phyloP scores from a whole-genome alignment of 2,888 invertebrate genomes.

The Diachrysia chrysitis region DNA sequence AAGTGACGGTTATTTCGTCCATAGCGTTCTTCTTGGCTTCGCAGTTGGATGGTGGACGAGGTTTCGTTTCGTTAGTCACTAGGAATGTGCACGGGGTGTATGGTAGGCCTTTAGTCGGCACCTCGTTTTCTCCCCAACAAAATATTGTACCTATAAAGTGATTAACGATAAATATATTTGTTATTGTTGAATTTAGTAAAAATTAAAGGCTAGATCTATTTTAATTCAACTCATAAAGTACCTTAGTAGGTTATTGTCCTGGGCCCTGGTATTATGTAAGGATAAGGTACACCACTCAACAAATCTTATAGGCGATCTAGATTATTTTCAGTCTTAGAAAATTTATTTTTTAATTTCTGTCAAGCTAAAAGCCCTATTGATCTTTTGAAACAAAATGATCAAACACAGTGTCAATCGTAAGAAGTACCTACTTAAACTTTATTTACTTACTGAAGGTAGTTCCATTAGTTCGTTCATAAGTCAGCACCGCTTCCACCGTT shows the following conservation, averaged over 20 bases:
- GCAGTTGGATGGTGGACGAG: constrained; percentile 77
- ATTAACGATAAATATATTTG: not conserved
- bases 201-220: no score
- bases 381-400: no score
- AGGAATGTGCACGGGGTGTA: constrained; percentile 76
- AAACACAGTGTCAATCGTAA: no score
- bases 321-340: no score
- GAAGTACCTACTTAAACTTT: not conserved
- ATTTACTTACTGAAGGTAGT: constrained; percentile 75
- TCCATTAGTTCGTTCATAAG: constrained; percentile 75
- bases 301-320: no score
- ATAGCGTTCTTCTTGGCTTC: constrained; percentile 66
- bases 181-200: no score
- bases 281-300: no score
- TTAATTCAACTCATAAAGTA: no score
- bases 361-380: no score
- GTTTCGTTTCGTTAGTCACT: constrained; percentile 81
- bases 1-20: constrained; percentile 74
- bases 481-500: constrained; percentile 69
- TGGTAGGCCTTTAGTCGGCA: constrained; percentile 64
- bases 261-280: no score
- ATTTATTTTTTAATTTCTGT: no score
- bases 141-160: constrained; percentile 70
- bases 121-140: constrained; percentile 82
- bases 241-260: no score